Percentiles rank a stretch among this genome's conserved stretches.
phyloP scores from a whole-genome alignment of 2,797 vertebrate genomes.

The Steatocranus sp. region DNA sequence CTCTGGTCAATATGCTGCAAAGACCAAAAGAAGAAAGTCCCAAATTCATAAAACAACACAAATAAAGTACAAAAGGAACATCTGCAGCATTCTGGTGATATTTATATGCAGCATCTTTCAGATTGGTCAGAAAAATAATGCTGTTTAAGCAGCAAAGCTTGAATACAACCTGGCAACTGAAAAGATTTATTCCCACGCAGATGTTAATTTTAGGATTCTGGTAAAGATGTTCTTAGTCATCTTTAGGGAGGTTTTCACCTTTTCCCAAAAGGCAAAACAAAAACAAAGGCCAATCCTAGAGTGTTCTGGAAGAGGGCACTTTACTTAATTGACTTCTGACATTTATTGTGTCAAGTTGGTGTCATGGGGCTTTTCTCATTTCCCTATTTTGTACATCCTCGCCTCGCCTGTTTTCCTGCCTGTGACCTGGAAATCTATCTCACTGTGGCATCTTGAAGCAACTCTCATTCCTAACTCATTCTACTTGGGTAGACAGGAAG shows the following conservation, averaged over 20 bases:
- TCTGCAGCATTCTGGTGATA: background rate
- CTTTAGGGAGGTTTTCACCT: background rate
- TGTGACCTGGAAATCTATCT: background rate
- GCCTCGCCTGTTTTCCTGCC: background rate
- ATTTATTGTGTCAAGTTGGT: background rate
- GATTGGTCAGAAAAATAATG: background rate
- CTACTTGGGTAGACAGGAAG: background rate
- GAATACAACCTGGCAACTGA: background rate
- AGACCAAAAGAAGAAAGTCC: background rate
- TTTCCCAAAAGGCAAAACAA: background rate
- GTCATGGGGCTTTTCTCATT: background rate
- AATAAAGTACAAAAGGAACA: background rate
- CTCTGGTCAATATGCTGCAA: constrained; percentile 80
- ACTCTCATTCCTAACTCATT: background rate
- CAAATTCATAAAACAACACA: background rate
- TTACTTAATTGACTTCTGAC: background rate
- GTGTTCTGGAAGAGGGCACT: background rate
- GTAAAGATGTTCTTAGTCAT: background rate
- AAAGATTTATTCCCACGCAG: background rate
- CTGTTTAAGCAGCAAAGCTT: background rate
- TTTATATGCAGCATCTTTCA: background rate
- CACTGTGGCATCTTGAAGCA: background rate
- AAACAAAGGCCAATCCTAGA: background rate
- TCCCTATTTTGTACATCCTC: background rate
- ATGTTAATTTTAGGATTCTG: background rate